These are phyloP conservation scores for Poeciliopsis occidentalis DNA, from an alignment of 2,113 vertebrate genomes.

Conservation along the genomic window DNA sequence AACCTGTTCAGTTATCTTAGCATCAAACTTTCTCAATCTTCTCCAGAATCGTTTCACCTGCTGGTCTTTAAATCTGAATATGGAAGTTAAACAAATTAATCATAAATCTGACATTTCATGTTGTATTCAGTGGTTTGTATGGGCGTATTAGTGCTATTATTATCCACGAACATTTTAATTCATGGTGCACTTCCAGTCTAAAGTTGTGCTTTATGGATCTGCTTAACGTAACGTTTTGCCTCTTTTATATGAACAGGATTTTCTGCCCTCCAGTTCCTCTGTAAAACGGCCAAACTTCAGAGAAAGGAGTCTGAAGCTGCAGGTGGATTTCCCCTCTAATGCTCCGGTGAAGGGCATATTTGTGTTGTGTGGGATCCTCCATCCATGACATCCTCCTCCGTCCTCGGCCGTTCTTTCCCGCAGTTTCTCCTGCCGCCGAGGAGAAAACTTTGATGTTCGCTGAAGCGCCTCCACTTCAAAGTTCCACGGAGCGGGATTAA, in stretches of 20 bases:
- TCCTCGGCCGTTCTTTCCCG: slow-evolving; percentile 27
- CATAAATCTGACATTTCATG: too few relatives aligned
- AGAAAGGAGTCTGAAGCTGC: neutral
- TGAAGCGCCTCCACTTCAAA: slow-evolving; percentile 59
- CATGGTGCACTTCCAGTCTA: too few relatives aligned
- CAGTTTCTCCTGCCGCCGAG: slow-evolving; percentile 38
- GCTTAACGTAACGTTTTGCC: too few relatives aligned
- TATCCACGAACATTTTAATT: too few relatives aligned
- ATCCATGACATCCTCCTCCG: slow-evolving; percentile 21
- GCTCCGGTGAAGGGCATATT: slow-evolving; percentile 20
- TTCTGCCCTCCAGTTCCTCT: neutral
- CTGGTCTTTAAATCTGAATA: too few relatives aligned
- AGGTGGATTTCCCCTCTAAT: slow-evolving; percentile 21
- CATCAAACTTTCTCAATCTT: too few relatives aligned
- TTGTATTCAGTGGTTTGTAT: too few relatives aligned
- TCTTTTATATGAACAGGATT: neutral
- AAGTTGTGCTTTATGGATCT: too few relatives aligned
- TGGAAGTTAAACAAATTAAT: too few relatives aligned
- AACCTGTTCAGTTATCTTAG: too few relatives aligned
- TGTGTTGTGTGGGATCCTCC: slow-evolving; percentile 17
- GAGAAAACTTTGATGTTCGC: slow-evolving; percentile 65
- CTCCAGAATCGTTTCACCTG: too few relatives aligned
- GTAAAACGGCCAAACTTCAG: neutral
- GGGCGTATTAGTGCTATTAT: too few relatives aligned
- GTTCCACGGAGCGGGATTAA: slow-evolving; percentile 56